Base-by-base conservation (phyloP, 1,140 invertebrate genomes). In the Psilanteris sp. region DNA sequence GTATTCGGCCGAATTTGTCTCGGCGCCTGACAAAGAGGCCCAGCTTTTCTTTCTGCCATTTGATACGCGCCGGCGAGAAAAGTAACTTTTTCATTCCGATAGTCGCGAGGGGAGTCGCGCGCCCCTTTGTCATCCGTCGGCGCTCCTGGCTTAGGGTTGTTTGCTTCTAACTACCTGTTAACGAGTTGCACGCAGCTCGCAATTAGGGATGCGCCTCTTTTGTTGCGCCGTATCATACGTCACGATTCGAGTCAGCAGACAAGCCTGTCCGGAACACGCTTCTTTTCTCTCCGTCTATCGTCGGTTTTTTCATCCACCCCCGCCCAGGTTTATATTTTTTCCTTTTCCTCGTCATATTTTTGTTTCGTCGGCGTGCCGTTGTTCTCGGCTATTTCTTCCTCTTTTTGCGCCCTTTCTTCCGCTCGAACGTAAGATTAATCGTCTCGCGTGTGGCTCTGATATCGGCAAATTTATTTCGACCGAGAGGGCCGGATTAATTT, bases 391-490 rank as follows among this genome's bases (percentile, higher is more conserved):
- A 57, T 66, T 61, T 50, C 52, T 50, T 59, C 36, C 32, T 44
- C 37, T 36, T 57, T 52, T 64, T 52, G 7, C 34, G 11, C 48
- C 57, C 50, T 59, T 64, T 50, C 46, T 52, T 64, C 55, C 44
- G 48, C 61, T 67, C 46, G 55, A 75, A 61, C 39, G 34, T 71
- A 72, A 77, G 75, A 77, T 77, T 77, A 77, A 77, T 77, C 61
- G 74, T 62, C 48, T 68, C 67, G 61, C 74, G 74, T 71, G 74
- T 76, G 73, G 24, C 57, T 43, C 44, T 76, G 64, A 66, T 76
- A 70, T 76, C 52, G 66, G 73, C 50, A 14, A 68, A 76, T 76
- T 76, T 76, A 76, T 76, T 71, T 70, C 31, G 20, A 16, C 29
- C 44, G 32, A 36, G 20, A 55, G 54, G 41, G 32, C 9, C 24